Conservation (phyloP, 1,140 invertebrate genomes). For the Papilio helenus region DNA sequence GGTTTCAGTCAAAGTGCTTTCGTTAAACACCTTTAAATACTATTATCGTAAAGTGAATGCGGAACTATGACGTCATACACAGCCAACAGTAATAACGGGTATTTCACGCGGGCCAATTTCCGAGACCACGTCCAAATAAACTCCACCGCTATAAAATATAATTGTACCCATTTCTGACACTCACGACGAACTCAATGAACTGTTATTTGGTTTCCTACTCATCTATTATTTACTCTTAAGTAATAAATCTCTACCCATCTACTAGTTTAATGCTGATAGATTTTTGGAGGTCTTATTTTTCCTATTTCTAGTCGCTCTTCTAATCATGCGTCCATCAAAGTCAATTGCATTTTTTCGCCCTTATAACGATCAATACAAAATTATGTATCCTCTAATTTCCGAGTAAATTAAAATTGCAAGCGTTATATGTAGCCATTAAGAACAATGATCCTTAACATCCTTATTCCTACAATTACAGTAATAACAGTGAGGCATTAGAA, state of each 20-base stretch:
- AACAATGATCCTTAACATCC: constrained; percentile 46
- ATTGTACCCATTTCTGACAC: constrained; percentile 45
- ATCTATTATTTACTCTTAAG: constrained; percentile 17
- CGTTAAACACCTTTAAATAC: not conserved
- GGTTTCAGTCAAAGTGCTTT: too few relatives aligned
- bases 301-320: not conserved
- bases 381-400: not conserved
- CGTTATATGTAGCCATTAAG: not conserved
- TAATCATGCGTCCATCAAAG: not conserved
- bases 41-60: constrained; percentile 1
- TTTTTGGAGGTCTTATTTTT: not conserved
- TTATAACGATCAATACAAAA: too few relatives aligned
- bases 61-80: constrained; percentile 36
- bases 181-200: constrained; percentile 36
- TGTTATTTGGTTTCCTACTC: constrained; percentile 3
- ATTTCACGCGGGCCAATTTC: constrained; percentile 54
- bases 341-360: not conserved
- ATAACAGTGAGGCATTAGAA: constrained; percentile 65
- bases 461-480: constrained; percentile 54
- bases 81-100: constrained; percentile 47
- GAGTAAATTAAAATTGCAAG: not conserved
- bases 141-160: constrained; percentile 43
- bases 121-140: constrained; percentile 50
- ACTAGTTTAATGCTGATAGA: not conserved
- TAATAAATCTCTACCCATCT: not conserved